A percentile compares a stretch with the other conserved stretches of the same genome.
These are phyloP conservation scores for Sminthopsis crassicaudata DNA, from an alignment of 2,113 vertebrate genomes.

Conservation along the genomic window DNA sequence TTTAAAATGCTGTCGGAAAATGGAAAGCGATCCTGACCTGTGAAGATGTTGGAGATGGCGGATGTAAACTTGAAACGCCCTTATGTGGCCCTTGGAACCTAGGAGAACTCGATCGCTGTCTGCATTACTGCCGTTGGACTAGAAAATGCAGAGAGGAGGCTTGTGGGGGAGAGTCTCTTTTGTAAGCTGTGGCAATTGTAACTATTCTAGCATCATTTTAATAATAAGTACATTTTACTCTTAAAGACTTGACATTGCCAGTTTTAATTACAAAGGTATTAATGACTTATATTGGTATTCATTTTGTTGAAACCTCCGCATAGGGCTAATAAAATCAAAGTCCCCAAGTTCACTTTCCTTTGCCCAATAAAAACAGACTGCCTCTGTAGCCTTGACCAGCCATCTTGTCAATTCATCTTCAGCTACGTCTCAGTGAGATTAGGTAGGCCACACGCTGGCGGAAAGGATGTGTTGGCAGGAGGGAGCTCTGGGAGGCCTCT, in stretches of 20 bases:
- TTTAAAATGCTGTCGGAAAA: neutral
- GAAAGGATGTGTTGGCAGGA: neutral
- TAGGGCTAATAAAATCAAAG: neutral
- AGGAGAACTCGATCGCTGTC: neutral
- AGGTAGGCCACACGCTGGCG: neutral
- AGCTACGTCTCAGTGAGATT: neutral
- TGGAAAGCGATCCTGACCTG: neutral
- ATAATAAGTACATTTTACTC: neutral
- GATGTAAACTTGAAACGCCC: neutral
- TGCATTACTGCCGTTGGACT: neutral
- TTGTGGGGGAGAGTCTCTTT: neutral
- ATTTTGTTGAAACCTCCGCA: neutral
- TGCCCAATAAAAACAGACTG: neutral
- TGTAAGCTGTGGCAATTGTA: neutral
- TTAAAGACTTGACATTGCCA: neutral
- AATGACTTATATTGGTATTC: neutral
- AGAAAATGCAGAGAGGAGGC: neutral
- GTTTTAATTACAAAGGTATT: neutral
- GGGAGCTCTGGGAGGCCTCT: neutral
- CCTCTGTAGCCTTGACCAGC: neutral
- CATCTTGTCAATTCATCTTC: neutral
- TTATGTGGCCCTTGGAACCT: neutral
- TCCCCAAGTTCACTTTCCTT: neutral
- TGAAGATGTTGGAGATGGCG: neutral
- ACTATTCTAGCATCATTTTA: neutral